Conservation (phyloP, 2,888 invertebrate species). For the Acronicta alni region DNA sequence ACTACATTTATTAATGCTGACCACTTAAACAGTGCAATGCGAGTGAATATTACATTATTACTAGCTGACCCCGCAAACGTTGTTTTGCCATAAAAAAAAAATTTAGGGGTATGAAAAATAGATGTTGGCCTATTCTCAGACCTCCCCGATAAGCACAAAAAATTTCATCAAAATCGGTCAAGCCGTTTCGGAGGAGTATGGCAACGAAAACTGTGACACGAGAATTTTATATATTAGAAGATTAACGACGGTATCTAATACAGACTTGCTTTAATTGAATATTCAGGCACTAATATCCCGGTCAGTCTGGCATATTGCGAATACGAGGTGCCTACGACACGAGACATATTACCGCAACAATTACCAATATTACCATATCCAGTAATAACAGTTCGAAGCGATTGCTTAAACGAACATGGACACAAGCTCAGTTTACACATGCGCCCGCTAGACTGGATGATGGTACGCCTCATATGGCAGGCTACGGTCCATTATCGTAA, state of each 20-base stretch:
- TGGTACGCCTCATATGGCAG: constrained; percentile 5
- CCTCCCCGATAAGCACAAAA: no score
- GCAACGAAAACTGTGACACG: no score
- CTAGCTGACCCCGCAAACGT: no score
- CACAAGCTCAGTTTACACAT: constrained; percentile 17
- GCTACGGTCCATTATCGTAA: constrained; percentile 68
- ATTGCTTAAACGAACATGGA: constrained; percentile 40
- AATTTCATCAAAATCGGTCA: no score
- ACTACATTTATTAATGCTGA: constrained; percentile 8
- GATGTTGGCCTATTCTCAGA: no score
- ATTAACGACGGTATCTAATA: no score
- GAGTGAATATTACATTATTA: no score
- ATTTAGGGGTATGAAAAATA: no score
- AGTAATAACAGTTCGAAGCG: constrained; percentile 30
- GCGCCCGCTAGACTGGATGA: constrained; percentile 17
- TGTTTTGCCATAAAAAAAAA: no score
- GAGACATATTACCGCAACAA: constrained; percentile 46
- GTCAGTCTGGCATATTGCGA: constrained; percentile 9
- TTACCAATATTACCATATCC: constrained; percentile 50
- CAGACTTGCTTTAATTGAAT: constrained; percentile 19
- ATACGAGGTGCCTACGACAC: constrained; percentile 1
- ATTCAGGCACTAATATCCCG: constrained; percentile 24
- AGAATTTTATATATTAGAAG: no score
- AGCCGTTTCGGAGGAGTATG: no score
- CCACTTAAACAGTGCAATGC: no score